These are phyloP conservation scores for Pterocles gutturalis DNA, from an alignment of 2,113 vertebrate genomes.

Conservation along the genomic window DNA sequence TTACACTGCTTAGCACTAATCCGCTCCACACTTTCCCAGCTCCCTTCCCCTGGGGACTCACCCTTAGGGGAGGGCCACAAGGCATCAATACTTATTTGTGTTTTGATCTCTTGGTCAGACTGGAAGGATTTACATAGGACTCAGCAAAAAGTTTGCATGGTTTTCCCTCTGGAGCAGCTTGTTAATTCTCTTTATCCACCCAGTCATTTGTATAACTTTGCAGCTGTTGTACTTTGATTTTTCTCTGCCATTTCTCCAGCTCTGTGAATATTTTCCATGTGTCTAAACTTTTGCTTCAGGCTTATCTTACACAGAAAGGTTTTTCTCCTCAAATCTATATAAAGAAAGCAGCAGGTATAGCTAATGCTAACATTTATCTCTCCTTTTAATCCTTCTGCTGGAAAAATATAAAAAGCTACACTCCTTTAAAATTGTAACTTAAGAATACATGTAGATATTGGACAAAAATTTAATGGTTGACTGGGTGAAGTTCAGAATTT, in stretches of 20 bases:
- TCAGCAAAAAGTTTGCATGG: not conserved
- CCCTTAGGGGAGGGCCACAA: not conserved
- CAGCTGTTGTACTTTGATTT: not conserved
- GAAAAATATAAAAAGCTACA: not conserved
- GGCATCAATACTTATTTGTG: not conserved
- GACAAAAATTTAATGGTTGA: not conserved
- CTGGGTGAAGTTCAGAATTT: not conserved
- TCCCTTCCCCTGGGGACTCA: not conserved
- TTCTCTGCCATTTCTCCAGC: not conserved
- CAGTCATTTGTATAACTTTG: not conserved
- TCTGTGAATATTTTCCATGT: not conserved
- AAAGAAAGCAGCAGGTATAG: not conserved
- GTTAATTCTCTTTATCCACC: not conserved
- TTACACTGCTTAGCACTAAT: not conserved
- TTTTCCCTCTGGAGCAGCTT: not conserved
- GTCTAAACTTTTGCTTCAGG: not conserved
- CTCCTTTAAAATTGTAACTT: not conserved
- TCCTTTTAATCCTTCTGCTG: not conserved
- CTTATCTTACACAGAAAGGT: not conserved
- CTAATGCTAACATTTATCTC: not conserved
- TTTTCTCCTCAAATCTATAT: not conserved
- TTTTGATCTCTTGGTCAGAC: not conserved
- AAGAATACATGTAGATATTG: not conserved
- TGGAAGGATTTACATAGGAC: not conserved
- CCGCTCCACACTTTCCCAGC: not conserved